Evolutionary conservation across 2,888 invertebrate species (phyloP), one percentile per base, ranked within the genome.

Genomic region (Orthosia incerta): DNA sequence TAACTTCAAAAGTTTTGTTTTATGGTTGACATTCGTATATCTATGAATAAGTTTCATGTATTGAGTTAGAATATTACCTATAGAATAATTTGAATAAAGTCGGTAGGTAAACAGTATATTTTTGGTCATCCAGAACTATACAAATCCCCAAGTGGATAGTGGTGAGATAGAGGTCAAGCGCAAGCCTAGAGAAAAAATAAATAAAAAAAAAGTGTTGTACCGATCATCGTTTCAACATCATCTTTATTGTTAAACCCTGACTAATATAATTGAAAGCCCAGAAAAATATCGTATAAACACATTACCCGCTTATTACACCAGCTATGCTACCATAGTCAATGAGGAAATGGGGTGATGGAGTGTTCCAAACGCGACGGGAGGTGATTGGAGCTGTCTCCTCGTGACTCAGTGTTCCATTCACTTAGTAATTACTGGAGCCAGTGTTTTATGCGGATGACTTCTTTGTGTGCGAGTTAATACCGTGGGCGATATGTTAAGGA

Each of bases 371-470:
- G 63, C 69, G 79, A 69, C 51, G 82, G 78, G 45, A 67, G 56
- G 64, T 60, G 78, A 82, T 82, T 70, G 74, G 45, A 74, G 50
- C 70, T 68, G 82, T 82, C 80, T 80, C 63, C 51, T 64, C 63
- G 70, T 74, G 59, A 60, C 55, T 69, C 69, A 69, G 65, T 74
- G 53, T 64, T 70, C 63, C 61, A 82, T 74, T 81, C 62, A 56
- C 66, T 67, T 60, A 66, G 78, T 78, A 80, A 78, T 80, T 82
- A 81, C 77, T 69, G 61, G 56, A 50, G 65, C 65, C 20, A 16
- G 57, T 50, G 72, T 59, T 81, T 55, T 69, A 67, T 76, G 53
- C 23, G 11, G 15, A 50, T 3, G 53, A n/a, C 12, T 79, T 63
- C 53, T 66, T 51, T 48, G 23, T 46, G 18, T 39, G 39, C n/a